These are phyloP conservation scores for Drosophila histrio DNA, from an alignment of 2,888 invertebrate species.

Conservation along the genomic window DNA sequence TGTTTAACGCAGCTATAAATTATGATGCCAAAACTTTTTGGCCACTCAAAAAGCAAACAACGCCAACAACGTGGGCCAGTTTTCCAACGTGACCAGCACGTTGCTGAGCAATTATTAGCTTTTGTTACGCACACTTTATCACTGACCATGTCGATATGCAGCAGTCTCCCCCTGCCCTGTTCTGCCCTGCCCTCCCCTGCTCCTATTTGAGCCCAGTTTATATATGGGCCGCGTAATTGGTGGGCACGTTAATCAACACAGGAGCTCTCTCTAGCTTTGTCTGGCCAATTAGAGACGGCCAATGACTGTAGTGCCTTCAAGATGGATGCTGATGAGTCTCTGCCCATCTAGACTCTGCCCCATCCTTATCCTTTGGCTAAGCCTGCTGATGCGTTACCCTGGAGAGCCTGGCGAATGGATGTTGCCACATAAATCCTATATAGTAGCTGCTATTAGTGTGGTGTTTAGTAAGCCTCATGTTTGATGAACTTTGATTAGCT, in stretches of 20 bases:
- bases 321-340: conserved; percentile 71
- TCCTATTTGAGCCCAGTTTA: conserved; percentile 40
- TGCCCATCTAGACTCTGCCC: background rate
- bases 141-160: conserved; percentile 71
- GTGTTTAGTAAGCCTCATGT: conserved; percentile 57
- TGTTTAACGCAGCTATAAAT: conserved; percentile 80
- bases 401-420: conserved; percentile 9
- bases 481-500: conserved; percentile 71
- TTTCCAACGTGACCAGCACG: conserved; percentile 44
- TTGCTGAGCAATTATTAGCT: conserved; percentile 77
- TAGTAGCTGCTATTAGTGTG: conserved; percentile 61
- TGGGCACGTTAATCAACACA: conserved; percentile 78
- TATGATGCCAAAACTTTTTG: conserved; percentile 78
- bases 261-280: background rate
- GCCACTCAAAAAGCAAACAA: conserved; percentile 73
- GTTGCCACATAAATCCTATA: conserved; percentile 51
- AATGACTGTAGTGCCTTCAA: conserved; percentile 60
- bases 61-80: background rate
- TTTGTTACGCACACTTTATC: conserved; percentile 78
- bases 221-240: conserved; percentile 77
- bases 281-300: conserved; percentile 63
- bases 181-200: background rate
- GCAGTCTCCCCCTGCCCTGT: background rate
- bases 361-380: background rate
- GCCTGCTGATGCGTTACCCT: conserved; percentile 35